Conservation (phyloP, 2,888 invertebrate species). For the Scrobipalpa costella region DNA sequence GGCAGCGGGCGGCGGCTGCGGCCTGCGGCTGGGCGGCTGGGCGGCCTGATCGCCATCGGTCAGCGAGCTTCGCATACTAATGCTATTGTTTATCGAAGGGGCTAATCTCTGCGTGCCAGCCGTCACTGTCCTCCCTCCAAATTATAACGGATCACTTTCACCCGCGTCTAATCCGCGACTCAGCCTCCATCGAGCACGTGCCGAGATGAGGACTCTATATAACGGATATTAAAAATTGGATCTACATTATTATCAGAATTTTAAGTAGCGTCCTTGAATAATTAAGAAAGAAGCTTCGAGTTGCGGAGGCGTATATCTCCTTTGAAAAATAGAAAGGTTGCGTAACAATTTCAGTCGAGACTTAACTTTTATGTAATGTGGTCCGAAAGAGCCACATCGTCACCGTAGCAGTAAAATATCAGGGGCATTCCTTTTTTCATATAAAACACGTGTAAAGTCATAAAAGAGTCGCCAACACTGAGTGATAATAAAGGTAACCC, state of each 20-base stretch:
- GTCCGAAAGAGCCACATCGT: slow-evolving; percentile 2
- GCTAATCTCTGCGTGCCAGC: slow-evolving; percentile 80
- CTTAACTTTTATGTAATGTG: slow-evolving; percentile 1
- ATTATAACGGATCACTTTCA: slow-evolving; percentile 79
- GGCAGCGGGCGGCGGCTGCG: neutral
- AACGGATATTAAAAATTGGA: slow-evolving; percentile 11
- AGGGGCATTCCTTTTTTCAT: slow-evolving; percentile 25
- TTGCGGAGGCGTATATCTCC: neutral
- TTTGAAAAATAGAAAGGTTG: neutral
- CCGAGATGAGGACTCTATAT: slow-evolving; percentile 26
- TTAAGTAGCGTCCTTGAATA: slow-evolving; percentile 8
- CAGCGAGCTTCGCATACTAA: slow-evolving; percentile 80
- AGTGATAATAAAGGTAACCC: slow-evolving; percentile 81
- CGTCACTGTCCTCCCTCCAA: slow-evolving; percentile 76
- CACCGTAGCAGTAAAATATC: slow-evolving; percentile 6
- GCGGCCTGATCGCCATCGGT: slow-evolving; percentile 71
- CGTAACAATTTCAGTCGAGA: neutral
- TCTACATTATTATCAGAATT: slow-evolving; percentile 13
- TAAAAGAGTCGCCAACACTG: slow-evolving; percentile 69
- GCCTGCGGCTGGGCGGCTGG: slow-evolving; percentile 9
- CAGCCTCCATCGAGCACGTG: slow-evolving; percentile 34
- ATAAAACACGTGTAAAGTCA: slow-evolving; percentile 71
- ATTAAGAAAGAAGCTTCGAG: slow-evolving; percentile 2
- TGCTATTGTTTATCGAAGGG: slow-evolving; percentile 81
- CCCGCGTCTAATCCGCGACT: slow-evolving; percentile 65